Base-by-base conservation (phyloP, 2,888 invertebrate genomes). In the Limnephilus rhombicus region DNA sequence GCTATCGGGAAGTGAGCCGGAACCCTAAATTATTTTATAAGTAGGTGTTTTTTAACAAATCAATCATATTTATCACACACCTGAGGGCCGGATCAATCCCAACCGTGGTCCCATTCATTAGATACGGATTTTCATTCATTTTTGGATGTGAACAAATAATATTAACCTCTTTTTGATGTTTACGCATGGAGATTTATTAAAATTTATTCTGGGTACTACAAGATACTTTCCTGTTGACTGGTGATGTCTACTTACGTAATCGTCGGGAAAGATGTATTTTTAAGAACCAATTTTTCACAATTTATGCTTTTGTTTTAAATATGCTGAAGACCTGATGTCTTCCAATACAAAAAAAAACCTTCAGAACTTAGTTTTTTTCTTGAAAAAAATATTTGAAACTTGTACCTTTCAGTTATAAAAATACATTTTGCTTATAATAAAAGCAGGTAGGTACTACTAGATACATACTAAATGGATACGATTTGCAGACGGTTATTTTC, bases 21-120 rank as follows among this genome's bases (percentile, higher is more conserved):
- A 88, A 88, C 88, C 88, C 80, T 68, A 34, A 88, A 88, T 88
- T 88, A 88, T 88, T 80, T 37, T 31, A 88, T 80, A 88, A 88
- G 34, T 80, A 68, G 88, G 80, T 37, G 88, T 15, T 31, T 68
- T 68, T 34, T 41, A 88, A 88, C 88, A 88, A 53, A 88, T 88
- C 88, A 88, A 88, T 88, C 88, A 88, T 29, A 68, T 80, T 88
- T 85, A 12, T 85, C 53, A 68, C 53, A 68, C 53, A 68, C 37
- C 83, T 37, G 83, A 83, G 37, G 83, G 83, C 37, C 31, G 37
- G 83, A 83, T 31, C 83, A 83, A 83, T 83, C 53, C 53, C 53
- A 68, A 68, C 53, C 53, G 53, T 68, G 53, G 53, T 68, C 53
- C 53, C 53, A 68, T 68, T 68, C 53, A 68, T 5, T 68, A 68